Percentiles rank a stretch among this genome's conserved stretches.
These are phyloP conservation scores for Erebia epiphron DNA, from an alignment of 2,888 invertebrate species.

Conservation along the genomic window DNA sequence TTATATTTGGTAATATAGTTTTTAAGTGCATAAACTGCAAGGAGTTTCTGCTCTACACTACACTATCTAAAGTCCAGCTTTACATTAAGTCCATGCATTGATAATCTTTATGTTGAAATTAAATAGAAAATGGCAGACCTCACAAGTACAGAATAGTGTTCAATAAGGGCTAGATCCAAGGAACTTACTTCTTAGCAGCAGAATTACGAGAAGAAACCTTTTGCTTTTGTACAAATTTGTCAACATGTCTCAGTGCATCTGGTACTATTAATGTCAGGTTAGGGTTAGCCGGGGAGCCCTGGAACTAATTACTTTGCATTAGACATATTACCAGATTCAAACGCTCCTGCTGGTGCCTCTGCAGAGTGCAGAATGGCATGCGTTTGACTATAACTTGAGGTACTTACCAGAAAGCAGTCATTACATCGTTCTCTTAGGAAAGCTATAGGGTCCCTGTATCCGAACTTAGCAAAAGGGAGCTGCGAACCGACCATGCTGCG, in stretches of 20 bases:
- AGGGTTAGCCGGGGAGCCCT: constrained; percentile 58
- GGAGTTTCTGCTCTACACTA: too few relatives aligned
- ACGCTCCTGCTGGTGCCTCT: too few relatives aligned
- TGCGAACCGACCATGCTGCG: constrained; percentile 59
- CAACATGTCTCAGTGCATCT: constrained; percentile 67
- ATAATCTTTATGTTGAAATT: too few relatives aligned
- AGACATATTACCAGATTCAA: background rate
- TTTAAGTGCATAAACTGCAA: too few relatives aligned
- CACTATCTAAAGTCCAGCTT: too few relatives aligned
- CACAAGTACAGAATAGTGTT: background rate
- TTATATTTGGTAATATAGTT: too few relatives aligned
- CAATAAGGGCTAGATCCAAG: background rate
- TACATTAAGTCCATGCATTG: too few relatives aligned
- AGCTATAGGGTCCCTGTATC: constrained; percentile 56
- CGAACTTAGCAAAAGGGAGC: constrained; percentile 58
- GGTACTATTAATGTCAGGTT: constrained; percentile 66
- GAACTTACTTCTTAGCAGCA: constrained; percentile 57
- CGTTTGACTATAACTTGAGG: too few relatives aligned
- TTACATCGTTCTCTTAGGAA: constrained; percentile 64
- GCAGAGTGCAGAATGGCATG: background rate
- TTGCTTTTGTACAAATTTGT: constrained; percentile 69
- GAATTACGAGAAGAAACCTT: constrained; percentile 48
- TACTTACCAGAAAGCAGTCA: constrained; percentile 69
- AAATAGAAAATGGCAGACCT: too few relatives aligned
- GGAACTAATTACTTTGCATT: constrained; percentile 54